These are phyloP conservation scores for Urocitellus parryii DNA, from an alignment of 2,113 vertebrate genomes.

Conservation along the genomic window DNA sequence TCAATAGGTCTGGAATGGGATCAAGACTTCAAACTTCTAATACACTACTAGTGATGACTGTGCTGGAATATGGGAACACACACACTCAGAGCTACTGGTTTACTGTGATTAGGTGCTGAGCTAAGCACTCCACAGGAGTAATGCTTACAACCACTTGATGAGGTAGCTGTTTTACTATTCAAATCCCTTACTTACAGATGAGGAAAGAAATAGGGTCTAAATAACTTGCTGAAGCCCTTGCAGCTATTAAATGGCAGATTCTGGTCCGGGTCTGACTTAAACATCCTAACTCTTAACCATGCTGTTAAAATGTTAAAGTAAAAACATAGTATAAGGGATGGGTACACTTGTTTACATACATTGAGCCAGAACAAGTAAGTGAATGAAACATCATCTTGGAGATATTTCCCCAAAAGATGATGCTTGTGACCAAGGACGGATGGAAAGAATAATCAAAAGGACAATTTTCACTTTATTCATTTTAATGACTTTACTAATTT, in stretches of 20 bases:
- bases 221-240: not conserved
- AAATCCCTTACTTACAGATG: not conserved
- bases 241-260: not conserved
- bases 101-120: fast-evolving
- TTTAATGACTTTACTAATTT: not conserved
- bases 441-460: not conserved
- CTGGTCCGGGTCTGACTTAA: not conserved
- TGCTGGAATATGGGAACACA: not conserved
- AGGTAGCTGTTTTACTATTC: not conserved
- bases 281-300: not conserved
- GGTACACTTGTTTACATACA: not conserved
- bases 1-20: not conserved
- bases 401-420: too few species aligned
- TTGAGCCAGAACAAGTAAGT: not conserved
- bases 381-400: not conserved
- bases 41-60: not conserved
- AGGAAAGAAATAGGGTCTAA: not conserved
- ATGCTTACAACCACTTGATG: not conserved
- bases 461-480: not conserved
- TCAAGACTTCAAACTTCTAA: not conserved
- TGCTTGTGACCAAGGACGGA: not conserved
- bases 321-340: not conserved
- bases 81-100: not conserved
- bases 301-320: not conserved
- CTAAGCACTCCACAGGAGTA: not conserved